A percentile compares a stretch with the other conserved stretches of the same genome.
These are phyloP conservation scores for Phrynocephalus guinanensis DNA, from an alignment of 2,797 vertebrate species.

Conservation along the genomic window DNA sequence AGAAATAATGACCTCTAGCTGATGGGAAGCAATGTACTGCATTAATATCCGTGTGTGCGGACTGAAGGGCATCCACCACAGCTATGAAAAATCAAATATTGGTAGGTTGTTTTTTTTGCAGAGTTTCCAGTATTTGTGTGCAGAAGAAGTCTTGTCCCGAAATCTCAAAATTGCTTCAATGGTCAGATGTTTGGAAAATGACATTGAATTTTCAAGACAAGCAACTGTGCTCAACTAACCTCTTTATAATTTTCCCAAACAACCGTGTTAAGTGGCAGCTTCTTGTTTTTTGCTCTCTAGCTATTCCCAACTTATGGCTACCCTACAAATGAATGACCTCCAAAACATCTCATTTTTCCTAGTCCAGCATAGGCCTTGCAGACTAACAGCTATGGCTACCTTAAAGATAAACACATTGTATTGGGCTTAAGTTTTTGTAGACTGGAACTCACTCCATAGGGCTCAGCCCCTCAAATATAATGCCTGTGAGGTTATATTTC, in stretches of 20 bases:
- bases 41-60: not conserved
- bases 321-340: too few species aligned
- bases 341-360: too few species aligned
- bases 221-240: not conserved
- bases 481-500: too few species aligned
- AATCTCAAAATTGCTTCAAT: not conserved
- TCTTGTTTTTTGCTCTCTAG: not conserved
- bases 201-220: not conserved
- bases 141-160: not conserved
- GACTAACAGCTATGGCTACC: too few species aligned
- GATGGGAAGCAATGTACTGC: conserved; percentile 6
- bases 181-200: not conserved
- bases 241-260: not conserved
- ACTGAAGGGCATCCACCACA: not conserved
- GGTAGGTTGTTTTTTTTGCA: not conserved
- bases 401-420: too few species aligned
- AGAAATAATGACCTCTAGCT: conserved; percentile 27
- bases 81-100: not conserved
- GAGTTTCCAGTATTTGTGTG: conserved; percentile 10
- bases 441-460: too few species aligned
- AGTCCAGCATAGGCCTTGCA: too few species aligned
- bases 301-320: not conserved
- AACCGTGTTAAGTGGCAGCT: too few species aligned
- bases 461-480: too few species aligned
- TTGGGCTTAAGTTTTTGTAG: too few species aligned